These are phyloP conservation scores for Aromia moschata DNA, from an alignment of 2,888 invertebrate genomes.

Conservation along the genomic window DNA sequence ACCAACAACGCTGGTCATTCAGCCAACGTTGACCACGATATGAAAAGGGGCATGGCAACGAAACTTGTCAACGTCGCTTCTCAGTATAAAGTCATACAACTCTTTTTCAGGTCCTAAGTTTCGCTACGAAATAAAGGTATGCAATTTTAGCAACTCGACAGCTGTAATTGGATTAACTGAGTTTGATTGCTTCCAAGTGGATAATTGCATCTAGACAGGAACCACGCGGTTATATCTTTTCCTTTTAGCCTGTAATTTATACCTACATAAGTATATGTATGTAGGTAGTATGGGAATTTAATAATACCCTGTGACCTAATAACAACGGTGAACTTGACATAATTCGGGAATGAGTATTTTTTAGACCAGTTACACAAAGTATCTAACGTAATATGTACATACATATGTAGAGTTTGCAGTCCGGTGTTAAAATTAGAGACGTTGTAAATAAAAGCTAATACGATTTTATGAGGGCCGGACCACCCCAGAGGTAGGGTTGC, in stretches of 20 bases:
- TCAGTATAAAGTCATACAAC: background rate
- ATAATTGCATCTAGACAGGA: background rate
- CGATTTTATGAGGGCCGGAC: too few relatives aligned
- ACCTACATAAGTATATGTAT: too few relatives aligned
- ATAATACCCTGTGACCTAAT: background rate
- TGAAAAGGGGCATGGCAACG: too few relatives aligned
- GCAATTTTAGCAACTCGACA: background rate
- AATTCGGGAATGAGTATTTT: background rate
- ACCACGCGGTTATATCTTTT: background rate
- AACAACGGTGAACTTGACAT: background rate
- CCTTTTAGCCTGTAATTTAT: too few relatives aligned
- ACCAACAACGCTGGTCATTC: too few relatives aligned
- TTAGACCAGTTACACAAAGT: too few relatives aligned
- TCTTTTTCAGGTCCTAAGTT: constrained; percentile 1
- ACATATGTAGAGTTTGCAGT: background rate
- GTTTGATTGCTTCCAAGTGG: background rate
- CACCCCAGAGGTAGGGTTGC: too few relatives aligned
- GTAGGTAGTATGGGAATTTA: background rate
- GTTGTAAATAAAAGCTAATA: too few relatives aligned
- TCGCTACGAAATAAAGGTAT: background rate
- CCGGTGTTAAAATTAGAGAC: too few relatives aligned
- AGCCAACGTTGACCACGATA: too few relatives aligned
- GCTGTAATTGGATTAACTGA: background rate
- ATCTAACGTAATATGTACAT: too few relatives aligned
- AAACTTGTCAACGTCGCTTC: background rate